These are phyloP conservation scores for Delphinus delphis DNA, from an alignment of 2,113 vertebrate genomes.

Conservation along the genomic window DNA sequence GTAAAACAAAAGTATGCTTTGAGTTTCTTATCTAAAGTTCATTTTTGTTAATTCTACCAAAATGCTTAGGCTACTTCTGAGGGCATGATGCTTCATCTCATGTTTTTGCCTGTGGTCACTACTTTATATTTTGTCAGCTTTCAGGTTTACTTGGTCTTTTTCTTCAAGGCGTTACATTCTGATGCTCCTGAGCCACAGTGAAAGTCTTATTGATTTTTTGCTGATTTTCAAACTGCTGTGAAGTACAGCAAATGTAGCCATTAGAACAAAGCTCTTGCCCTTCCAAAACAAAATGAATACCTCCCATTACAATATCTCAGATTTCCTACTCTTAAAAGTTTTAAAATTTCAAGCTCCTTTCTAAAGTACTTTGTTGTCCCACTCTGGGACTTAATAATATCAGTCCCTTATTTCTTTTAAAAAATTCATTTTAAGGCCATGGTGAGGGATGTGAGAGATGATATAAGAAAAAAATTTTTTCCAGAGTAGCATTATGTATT, in stretches of 20 bases:
- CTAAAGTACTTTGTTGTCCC: background rate
- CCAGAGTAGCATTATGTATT: background rate
- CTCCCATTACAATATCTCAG: background rate
- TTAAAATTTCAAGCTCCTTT: background rate
- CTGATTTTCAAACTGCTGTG: constrained; percentile 1
- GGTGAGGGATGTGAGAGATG: background rate
- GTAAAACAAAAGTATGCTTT: background rate
- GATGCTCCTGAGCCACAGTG: background rate
- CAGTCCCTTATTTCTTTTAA: constrained; percentile 24
- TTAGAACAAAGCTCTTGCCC: background rate
- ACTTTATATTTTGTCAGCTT: background rate
- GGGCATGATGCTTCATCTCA: background rate
- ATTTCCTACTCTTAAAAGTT: constrained; percentile 10
- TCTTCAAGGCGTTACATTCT: background rate
- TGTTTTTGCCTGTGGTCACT: background rate
- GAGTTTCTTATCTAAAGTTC: background rate
- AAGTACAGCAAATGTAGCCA: background rate
- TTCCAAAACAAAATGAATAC: background rate
- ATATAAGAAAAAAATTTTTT: background rate
- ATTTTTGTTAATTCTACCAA: constrained; percentile 18
- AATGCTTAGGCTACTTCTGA: background rate
- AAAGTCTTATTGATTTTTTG: background rate
- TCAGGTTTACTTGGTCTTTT: background rate
- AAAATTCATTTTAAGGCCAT: constrained; percentile 14
- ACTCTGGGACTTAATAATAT: background rate